These are phyloP conservation scores for Nycticebus coucang DNA, from an alignment of 2,113 vertebrate genomes.

Conservation along the genomic window DNA sequence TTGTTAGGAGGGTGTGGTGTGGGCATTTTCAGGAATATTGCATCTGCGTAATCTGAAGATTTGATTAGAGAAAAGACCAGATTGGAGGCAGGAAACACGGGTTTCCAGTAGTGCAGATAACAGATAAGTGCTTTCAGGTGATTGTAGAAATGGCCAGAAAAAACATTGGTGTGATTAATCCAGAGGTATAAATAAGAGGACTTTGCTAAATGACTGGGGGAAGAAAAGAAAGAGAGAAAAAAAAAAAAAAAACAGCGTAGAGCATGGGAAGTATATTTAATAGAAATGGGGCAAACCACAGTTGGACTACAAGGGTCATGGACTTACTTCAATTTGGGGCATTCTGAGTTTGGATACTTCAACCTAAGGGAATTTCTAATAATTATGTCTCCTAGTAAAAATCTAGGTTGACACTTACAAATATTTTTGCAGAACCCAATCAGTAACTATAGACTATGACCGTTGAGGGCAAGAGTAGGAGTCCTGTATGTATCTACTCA, in stretches of 20 bases:
- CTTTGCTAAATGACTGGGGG: neutral
- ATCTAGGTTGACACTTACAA: neutral
- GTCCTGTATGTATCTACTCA: neutral
- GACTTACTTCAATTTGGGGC: neutral
- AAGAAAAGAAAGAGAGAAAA: neutral
- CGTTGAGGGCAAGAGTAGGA: neutral
- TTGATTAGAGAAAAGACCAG: neutral
- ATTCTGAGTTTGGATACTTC: neutral
- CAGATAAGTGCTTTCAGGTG: neutral
- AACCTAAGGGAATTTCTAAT: conserved; percentile 31
- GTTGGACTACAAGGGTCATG: neutral
- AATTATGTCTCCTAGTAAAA: neutral
- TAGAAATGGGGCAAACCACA: neutral
- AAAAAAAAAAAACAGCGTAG: neutral
- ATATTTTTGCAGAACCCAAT: neutral
- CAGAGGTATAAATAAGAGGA: neutral
- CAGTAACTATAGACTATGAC: neutral
- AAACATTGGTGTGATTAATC: neutral
- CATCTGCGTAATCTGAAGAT: neutral
- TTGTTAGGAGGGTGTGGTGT: neutral
- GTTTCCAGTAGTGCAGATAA: neutral
- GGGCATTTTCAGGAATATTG: neutral
- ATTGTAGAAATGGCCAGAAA: neutral
- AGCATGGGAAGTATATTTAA: neutral
- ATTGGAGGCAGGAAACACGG: neutral